phyloP scores from a whole-genome alignment of 2,888 invertebrate genomes.

The Mayetiola destructor region DNA sequence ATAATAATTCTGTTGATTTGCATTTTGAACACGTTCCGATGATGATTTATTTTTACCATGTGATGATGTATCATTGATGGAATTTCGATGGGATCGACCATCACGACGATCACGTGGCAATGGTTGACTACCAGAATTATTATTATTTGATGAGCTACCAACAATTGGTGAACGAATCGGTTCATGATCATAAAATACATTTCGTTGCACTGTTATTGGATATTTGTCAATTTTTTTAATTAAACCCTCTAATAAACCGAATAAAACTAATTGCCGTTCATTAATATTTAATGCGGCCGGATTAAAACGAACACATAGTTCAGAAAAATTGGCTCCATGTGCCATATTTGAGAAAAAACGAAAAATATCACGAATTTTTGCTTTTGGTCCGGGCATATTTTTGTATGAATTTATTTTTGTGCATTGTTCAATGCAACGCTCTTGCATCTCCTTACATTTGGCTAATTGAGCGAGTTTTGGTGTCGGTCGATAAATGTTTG shows the following conservation, averaged over 20 bases:
- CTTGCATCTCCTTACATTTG: constrained; percentile 48
- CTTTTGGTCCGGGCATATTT: constrained; percentile 38
- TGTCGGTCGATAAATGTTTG: constrained; percentile 60
- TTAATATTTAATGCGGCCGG: constrained; percentile 62
- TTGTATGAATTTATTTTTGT: constrained; percentile 43
- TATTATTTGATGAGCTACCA: not conserved
- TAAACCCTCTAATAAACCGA: constrained; percentile 71
- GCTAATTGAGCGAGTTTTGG: constrained; percentile 52
- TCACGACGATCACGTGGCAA: constrained; percentile 18
- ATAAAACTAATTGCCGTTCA: constrained; percentile 70
- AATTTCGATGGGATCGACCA: not conserved
- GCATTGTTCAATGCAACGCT: constrained; percentile 54
- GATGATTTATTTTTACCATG: not conserved
- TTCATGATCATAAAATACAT: constrained; percentile 21
- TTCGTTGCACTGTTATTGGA: constrained; percentile 37
- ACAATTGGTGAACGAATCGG: constrained; percentile 7
- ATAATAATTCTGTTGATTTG: constrained; percentile 34
- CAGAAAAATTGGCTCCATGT: constrained; percentile 60
- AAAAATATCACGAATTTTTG: constrained; percentile 55
- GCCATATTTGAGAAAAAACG: constrained; percentile 62
- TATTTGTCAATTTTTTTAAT: constrained; percentile 65
- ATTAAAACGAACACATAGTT: constrained; percentile 57
- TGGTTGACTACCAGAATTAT: constrained; percentile 17
- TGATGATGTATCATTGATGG: not conserved
- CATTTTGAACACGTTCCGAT: not conserved